phyloP scores from a whole-genome alignment of 2,113 vertebrate species.

The Calidris pygmaea region DNA sequence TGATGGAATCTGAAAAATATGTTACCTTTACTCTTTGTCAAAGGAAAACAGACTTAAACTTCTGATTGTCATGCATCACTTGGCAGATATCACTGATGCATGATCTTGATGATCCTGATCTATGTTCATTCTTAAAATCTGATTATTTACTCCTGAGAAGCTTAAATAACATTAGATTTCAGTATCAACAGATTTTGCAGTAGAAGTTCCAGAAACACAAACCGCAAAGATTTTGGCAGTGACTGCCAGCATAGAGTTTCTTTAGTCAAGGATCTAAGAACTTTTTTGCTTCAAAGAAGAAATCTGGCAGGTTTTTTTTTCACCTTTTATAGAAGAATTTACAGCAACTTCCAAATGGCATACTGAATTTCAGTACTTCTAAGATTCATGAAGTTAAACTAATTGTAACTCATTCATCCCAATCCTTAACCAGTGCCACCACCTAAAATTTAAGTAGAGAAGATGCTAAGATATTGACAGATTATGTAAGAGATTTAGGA shows the following conservation, averaged over 20 bases:
- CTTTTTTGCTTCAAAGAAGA: background rate
- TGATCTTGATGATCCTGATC: background rate
- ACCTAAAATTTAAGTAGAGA: background rate
- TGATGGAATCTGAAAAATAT: background rate
- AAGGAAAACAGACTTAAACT: background rate
- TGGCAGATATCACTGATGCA: background rate
- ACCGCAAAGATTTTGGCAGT: background rate
- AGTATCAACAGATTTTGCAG: background rate
- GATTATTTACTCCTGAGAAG: background rate
- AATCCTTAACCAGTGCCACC: background rate
- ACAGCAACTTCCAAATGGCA: background rate
- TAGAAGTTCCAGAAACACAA: background rate
- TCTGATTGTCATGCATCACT: background rate
- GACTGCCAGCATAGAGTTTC: background rate
- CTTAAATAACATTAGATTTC: background rate
- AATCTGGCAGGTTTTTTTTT: background rate
- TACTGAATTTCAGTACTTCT: background rate
- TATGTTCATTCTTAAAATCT: background rate
- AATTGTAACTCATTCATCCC: background rate
- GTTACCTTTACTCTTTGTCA: background rate
- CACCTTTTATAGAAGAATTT: background rate
- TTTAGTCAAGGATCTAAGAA: background rate
- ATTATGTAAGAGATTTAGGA: background rate
- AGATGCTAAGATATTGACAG: background rate
- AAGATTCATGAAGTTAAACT: background rate